Evolutionary conservation across 37 sponge, comb jelly and placozoan species (phyloP).

Genomic region (Hexactinellida sp.): DNA sequence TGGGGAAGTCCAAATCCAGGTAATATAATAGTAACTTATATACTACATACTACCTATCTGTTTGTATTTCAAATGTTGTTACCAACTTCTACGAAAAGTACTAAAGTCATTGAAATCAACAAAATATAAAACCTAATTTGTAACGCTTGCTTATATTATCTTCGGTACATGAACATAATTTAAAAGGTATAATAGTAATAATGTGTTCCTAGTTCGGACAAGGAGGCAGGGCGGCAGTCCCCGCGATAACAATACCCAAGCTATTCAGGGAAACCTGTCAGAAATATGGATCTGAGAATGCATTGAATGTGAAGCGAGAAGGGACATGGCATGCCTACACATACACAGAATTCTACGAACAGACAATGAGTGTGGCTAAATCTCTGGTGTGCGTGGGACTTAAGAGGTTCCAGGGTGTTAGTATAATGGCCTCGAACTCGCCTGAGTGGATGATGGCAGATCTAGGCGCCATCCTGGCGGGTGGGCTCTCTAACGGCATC

Average conservation of each 20-base stretch:
- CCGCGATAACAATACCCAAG: constrained; percentile 60
- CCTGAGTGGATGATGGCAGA: constrained; percentile 75
- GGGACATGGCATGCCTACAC: constrained; percentile 44
- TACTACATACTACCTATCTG: not conserved
- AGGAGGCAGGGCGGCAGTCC: constrained; percentile 50
- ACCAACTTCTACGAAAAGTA: too few species aligned
- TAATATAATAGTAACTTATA: too few species aligned
- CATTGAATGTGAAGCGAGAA: constrained; percentile 45
- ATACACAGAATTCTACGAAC: constrained; percentile 38
- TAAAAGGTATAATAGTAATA: too few species aligned
- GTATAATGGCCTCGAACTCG: constrained; percentile 71
- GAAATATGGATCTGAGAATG: constrained; percentile 24
- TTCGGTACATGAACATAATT: too few species aligned
- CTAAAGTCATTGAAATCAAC: too few species aligned
- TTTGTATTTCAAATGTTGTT: too few species aligned
- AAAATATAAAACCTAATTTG: too few species aligned
- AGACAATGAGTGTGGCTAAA: constrained; percentile 38
- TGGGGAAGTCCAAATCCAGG: not conserved
- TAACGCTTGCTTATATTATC: not conserved
- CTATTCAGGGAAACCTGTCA: constrained; percentile 31
- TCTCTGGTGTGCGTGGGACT: constrained; percentile 46
- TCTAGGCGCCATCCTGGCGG: constrained; percentile 38
- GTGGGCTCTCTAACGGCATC: constrained; percentile 58
- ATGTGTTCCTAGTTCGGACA: too few species aligned
- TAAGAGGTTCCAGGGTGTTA: constrained; percentile 52